Conservation (phyloP, 2,113 vertebrate species). For the Vireo altiloquus region DNA sequence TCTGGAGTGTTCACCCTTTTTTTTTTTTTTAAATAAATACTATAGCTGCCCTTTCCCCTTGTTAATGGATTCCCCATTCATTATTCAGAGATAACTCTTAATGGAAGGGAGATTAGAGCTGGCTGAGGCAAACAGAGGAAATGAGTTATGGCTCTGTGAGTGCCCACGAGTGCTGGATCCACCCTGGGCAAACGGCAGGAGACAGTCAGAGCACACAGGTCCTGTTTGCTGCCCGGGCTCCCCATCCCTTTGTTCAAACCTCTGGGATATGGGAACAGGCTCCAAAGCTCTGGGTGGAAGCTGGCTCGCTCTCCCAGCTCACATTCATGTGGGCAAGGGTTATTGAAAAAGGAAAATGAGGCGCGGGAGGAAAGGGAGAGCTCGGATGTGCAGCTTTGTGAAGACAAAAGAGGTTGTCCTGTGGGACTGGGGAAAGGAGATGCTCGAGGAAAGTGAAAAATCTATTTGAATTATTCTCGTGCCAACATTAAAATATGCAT, state of each 20-base stretch:
- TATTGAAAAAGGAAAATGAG: neutral
- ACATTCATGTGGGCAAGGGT: rapidly evolving
- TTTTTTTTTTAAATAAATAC: neutral
- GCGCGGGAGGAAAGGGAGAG: neutral
- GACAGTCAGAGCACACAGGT: rapidly evolving
- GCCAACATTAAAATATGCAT: neutral
- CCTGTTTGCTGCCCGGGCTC: neutral
- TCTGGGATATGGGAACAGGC: rapidly evolving
- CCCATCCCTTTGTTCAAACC: neutral
- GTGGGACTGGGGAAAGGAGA: neutral
- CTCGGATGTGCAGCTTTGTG: neutral
- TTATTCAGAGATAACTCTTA: conserved; percentile 58
- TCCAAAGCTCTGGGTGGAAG: neutral
- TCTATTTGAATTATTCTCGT: neutral
- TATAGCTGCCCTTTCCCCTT: neutral
- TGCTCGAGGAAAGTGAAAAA: neutral
- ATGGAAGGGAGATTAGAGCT: neutral
- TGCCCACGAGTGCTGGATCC: neutral
- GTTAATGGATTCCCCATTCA: conserved; percentile 57
- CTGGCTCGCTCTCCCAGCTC: neutral
- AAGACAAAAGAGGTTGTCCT: neutral
- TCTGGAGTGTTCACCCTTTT: no score
- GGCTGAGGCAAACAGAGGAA: neutral
- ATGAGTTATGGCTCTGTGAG: neutral
- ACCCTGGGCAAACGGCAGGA: neutral